These are phyloP conservation scores for Dromaius novaehollandiae DNA, from an alignment of 2,113 vertebrate genomes.

Conservation along the genomic window DNA sequence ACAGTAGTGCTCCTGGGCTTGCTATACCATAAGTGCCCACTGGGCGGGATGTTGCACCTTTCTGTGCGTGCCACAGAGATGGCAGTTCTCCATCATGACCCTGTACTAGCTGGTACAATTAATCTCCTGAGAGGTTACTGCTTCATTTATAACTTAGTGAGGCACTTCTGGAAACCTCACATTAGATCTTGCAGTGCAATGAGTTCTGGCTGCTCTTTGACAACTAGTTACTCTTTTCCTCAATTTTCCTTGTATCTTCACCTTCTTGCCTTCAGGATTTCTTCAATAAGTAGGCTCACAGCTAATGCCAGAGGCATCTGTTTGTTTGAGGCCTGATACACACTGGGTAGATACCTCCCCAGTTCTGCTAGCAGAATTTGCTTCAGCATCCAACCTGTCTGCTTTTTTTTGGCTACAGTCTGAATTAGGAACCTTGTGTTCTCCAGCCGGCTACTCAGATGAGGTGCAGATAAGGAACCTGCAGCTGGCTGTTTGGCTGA, in stretches of 20 bases:
- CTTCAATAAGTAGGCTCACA: not conserved
- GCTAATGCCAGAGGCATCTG: not conserved
- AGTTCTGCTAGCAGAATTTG: not conserved
- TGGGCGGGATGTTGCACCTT: not conserved
- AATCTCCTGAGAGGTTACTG: not conserved
- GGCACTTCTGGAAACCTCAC: not conserved
- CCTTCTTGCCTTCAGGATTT: not conserved
- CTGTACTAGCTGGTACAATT: accelerated
- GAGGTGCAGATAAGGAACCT: not conserved
- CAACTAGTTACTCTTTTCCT: not conserved
- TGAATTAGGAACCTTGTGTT: not conserved
- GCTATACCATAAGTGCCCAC: not conserved
- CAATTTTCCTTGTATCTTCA: not conserved
- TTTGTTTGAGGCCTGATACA: not conserved
- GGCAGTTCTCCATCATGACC: not conserved
- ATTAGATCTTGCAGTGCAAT: not conserved
- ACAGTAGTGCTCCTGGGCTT: not conserved
- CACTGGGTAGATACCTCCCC: not conserved
- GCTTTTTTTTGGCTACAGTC: not conserved
- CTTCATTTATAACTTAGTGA: not conserved
- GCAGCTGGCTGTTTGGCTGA: not conserved
- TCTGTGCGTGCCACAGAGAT: accelerated
- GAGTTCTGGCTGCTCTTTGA: not conserved
- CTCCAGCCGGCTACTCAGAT: not conserved
- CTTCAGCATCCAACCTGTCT: not conserved